Evolutionary conservation across 2,113 vertebrate genomes (phyloP), one percentile per base, ranked within the genome.

Genomic region (Sander vitreus): DNA sequence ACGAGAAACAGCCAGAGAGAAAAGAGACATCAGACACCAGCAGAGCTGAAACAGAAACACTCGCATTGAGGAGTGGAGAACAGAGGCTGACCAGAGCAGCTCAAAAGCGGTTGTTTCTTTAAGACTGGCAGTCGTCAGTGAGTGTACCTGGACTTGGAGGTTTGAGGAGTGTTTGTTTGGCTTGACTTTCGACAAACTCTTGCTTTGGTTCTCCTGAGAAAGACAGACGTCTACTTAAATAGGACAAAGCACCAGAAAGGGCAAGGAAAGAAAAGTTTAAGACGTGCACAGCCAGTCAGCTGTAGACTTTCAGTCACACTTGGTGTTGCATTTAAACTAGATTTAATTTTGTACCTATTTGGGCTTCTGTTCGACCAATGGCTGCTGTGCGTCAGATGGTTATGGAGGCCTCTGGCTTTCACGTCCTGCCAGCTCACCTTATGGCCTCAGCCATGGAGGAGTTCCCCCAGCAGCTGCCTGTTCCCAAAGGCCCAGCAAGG

Each of bases 401-500:
- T 12, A 70, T 95, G 73, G 97, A 97, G 88, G 86, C 95, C 81
- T 96, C 96, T 55, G 95, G 95, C 83, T 96, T 97, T 95, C 96
- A 96, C 10, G 95, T 96, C 81, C 96, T 98, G 87, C 96, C 97
- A 0, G 90, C 96, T 50, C 94, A 96, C 93, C 88, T 93, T 33
- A 78, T 96, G 93, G 91, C 94, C 43, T 94, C 95, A 0, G 93
- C 94, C 36, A 93, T 96, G 87, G 96, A 98, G 91, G 97, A 97
- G 93, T 98, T 97, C 89, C 97, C 97, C 19, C 97, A 96, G 94
- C 96, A 98, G 82, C 93, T 94, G 53, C 94, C 94, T 0, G 93
- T 95, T 27, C 96, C 96, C 75, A 96, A 96, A 89, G 85, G 94
- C 59, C 95, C 85, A 12, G 94, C 95, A 50, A 90, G 91, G 86